Base-by-base conservation (phyloP, 2,113 vertebrate genomes). In the Tetrax tetrax region DNA sequence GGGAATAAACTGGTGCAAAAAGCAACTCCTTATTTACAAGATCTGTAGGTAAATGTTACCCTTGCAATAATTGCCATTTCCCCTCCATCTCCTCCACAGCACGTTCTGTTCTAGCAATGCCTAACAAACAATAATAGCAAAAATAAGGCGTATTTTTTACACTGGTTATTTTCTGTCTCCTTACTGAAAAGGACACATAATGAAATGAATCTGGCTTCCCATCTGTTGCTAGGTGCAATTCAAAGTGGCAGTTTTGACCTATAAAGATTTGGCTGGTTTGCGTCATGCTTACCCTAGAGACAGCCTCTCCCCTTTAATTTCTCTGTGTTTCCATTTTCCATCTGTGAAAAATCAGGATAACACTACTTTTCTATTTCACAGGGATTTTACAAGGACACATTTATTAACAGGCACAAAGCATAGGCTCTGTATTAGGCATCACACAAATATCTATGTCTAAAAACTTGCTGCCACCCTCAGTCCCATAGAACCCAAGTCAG, bases 161-260 rank as follows among this genome's bases (percentile, higher is more conserved):
- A 75, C 64, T 51, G 57, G 70, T 95, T 95, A 83, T 95, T 94
- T 93, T 86, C 77, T 87, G 60, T 87, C 76, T 90, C 41, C 74
- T 75, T 79, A 60, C 89, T 95, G 93, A 93, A 95, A 95, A 93
- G 94, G 89, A 95, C 77, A 87, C 90, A 95, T 95, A 96, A 93
- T 96, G 83, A 92, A 95, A 96, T 91, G 89, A 96, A 96, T 96
- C 95, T 96, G 96, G 94, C 78, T 97, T 95, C 94, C 94, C 96
- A 96, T 96, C 96, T 97, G 96, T 96, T 96, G 96, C 95, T 97
- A 96, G 96, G 96, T 97, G 92, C 96, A 96, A 96, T 96, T 96
- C 94, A 94, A 92, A 96, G 95, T 97, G 95, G 83, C 89, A 84
- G 96, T 95, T 96, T 89, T 97, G 96, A 97, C 95, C 96, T 97